Base-by-base conservation (phyloP, 2,888 invertebrate genomes). In the Creontiades dilutus region DNA sequence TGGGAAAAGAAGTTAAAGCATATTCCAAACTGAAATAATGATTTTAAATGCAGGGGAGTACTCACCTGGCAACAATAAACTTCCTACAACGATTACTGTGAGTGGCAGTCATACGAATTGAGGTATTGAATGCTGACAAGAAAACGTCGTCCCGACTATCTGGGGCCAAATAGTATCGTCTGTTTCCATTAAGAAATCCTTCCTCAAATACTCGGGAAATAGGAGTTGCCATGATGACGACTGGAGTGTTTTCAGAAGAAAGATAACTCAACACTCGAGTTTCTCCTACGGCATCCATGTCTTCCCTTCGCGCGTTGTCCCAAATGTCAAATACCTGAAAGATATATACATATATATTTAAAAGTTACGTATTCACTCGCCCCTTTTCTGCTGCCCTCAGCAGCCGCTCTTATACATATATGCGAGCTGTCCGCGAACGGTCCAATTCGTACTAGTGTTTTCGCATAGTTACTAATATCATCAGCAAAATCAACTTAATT, bases 241-340 rank as follows among this genome's bases (percentile, higher is more conserved):
- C 80, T 61, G 37, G 55, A 47, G 81, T 55, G 16, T 89, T 57
- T 81, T 80, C 47, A 11, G 52, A 57, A 14, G 14, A 46, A 28
- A 89, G 37, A 47, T 81, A 19, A 14, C 37, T 55, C 37, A 46
- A 19, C 14, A 81, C 57, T 81, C 89, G 81, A 9, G 37, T 19
- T 0, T 57, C 37, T 13, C 82, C 89, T n/a, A 11, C n/a, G 13
- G 89, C 57, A 19, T 57, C 68, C 14, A 89, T 80, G 1, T 89
- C 61, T 28, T 89, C 82, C 46, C 52, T 57, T 27, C n/a, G 55
- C 12, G 16, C 23, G 23, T 46, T 46, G 37, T 89, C 89, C 89
- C 89, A 89, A 12, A 89, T 37, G 68, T 89, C 89, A n/a, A 23
- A 61, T 12, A 89, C 89, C 89, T 89, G 76, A 47, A 48, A 37